Conservation (phyloP, 2,797 vertebrate genomes). For the Antennarius maculatus region DNA sequence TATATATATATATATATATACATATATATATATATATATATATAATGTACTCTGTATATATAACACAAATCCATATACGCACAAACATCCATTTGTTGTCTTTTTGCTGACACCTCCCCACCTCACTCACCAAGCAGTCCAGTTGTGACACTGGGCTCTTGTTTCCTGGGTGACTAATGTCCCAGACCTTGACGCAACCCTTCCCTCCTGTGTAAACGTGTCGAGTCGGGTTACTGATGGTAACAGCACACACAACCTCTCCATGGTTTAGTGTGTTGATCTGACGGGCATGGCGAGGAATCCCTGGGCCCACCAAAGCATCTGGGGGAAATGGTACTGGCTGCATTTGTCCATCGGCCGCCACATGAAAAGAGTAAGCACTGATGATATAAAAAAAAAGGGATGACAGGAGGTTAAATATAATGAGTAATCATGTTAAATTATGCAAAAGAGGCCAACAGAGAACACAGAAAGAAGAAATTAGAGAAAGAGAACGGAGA, state of each 20-base stretch:
- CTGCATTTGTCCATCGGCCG: conserved; percentile 87
- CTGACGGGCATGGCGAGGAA: conserved; percentile 86
- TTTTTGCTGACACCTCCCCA: not conserved
- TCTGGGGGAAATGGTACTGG: conserved; percentile 87
- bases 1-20: not conserved
- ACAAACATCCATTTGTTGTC: not conserved
- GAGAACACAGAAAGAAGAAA: not conserved
- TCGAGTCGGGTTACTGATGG: conserved; percentile 96
- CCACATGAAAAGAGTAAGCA: conserved; percentile 87
- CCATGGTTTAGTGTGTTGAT: conserved; percentile 88
- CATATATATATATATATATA: not conserved
- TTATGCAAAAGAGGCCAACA: not conserved
- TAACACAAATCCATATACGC: not conserved
- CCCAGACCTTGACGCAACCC: conserved; percentile 98
- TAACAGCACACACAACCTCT: conserved; percentile 92
- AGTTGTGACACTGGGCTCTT: conserved; percentile 97
- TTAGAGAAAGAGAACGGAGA: not conserved
- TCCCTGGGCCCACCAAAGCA: conserved; percentile 85
- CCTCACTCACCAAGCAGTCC: conserved; percentile 91
- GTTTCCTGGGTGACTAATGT: conserved; percentile 97
- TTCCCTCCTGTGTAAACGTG: conserved; percentile 97
- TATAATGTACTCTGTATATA: not conserved
- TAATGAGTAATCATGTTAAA: not conserved
- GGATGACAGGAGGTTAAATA: not conserved
- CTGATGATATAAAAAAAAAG: conserved; percentile 54